Evolutionary conservation across 2,888 invertebrate genomes (phyloP).

Genomic region (Mimumesa dahlbomi): DNA sequence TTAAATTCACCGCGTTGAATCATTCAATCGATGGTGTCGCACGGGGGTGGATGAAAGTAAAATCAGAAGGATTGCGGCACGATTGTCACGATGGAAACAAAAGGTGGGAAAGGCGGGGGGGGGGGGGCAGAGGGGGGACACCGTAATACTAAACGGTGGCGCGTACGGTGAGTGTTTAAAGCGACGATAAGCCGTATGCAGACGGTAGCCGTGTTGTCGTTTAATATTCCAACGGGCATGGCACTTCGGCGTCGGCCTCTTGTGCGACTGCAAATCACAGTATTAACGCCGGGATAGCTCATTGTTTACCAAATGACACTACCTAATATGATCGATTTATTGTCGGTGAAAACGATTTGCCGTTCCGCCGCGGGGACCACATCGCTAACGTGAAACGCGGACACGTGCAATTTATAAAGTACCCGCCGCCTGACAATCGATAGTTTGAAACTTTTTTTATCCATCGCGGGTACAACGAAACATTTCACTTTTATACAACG

Average conservation of each 20-base stretch:
- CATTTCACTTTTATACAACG: too few relatives aligned
- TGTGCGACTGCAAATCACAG: constrained; percentile 66
- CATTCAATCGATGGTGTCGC: too few relatives aligned
- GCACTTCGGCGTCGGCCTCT: constrained; percentile 56
- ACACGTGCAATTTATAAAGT: not conserved
- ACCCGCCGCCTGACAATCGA: too few relatives aligned
- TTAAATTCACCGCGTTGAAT: not conserved
- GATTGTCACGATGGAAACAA: constrained; percentile 8
- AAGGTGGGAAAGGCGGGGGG: too few relatives aligned
- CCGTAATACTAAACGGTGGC: not conserved
- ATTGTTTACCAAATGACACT: constrained; percentile 64
- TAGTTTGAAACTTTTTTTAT: too few relatives aligned
- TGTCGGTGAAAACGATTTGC: constrained; percentile 39
- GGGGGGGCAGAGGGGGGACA: constrained; percentile 3
- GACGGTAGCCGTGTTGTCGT: constrained; percentile 35
- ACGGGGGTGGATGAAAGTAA: not conserved
- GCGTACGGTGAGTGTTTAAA: constrained; percentile 33
- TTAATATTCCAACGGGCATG: constrained; percentile 69
- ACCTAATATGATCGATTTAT: constrained; percentile 67
- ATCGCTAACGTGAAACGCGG: constrained; percentile 8
- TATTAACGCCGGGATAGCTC: constrained; percentile 67
- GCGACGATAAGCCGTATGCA: constrained; percentile 44
- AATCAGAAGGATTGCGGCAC: constrained; percentile 1
- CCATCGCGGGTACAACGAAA: too few relatives aligned
- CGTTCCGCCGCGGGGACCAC: not conserved